phyloP scores from a whole-genome alignment of 2,888 invertebrate genomes.

The Adelognathus sp. region DNA sequence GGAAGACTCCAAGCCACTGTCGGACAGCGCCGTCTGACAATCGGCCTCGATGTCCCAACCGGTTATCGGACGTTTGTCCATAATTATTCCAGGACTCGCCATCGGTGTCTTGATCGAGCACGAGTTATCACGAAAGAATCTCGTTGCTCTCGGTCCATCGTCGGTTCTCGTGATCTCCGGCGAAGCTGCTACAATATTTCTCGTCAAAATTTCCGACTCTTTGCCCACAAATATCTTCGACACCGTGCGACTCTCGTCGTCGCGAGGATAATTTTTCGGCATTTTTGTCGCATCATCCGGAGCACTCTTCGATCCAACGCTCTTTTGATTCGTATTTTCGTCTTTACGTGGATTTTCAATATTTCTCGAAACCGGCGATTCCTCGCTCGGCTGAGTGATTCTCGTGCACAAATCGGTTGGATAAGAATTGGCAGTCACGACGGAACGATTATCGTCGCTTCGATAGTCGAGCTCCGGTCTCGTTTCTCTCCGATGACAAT shows the following conservation, averaged over 20 bases:
- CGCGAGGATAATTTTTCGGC: neutral
- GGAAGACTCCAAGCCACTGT: conserved; percentile 63
- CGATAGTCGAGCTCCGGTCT: conserved; percentile 1
- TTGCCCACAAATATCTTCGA: conserved; percentile 43
- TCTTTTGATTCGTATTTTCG: neutral
- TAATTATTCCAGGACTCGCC: conserved; percentile 41
- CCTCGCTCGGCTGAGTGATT: neutral
- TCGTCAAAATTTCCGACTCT: conserved; percentile 53
- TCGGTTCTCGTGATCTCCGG: neutral
- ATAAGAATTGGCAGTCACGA: no score
- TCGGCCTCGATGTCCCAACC: conserved; percentile 55
- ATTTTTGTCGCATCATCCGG: neutral
- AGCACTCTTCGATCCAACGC: no score
- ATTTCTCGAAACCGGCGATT: neutral
- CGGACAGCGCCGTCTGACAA: conserved; percentile 58
- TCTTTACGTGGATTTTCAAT: neutral
- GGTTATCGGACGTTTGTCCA: conserved; percentile 44
- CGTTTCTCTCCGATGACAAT: conserved; percentile 8
- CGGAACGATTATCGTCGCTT: conserved; percentile 23
- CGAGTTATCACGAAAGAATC: conserved; percentile 31
- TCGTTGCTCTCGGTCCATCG: neutral
- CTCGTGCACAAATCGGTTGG: neutral
- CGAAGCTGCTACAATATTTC: neutral
- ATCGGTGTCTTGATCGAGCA: neutral
- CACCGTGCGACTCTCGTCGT: conserved; percentile 13